Percentiles rank a stretch among this genome's conserved stretches.
Conservation (phyloP, 2,113 vertebrate genomes). For the Dicaeum eximium region DNA sequence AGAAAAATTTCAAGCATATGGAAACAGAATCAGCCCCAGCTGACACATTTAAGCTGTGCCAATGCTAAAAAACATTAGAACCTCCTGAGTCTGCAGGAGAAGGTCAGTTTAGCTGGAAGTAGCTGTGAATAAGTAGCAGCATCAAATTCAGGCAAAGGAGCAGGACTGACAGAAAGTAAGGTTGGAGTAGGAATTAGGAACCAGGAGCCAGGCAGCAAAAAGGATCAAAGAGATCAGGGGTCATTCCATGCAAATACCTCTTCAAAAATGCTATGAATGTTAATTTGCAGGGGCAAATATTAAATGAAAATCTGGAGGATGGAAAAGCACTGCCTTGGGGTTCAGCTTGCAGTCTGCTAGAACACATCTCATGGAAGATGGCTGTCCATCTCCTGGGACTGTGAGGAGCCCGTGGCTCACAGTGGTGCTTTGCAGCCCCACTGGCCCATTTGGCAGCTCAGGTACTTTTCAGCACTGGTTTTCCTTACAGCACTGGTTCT, state of each 20-base stretch:
- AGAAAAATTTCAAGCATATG: not conserved
- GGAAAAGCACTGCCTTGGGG: not conserved
- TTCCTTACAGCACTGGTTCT: not conserved
- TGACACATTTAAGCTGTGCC: not conserved
- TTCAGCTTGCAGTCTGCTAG: not conserved
- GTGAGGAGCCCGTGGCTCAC: not conserved
- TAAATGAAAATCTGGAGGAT: not conserved
- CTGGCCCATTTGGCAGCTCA: not conserved
- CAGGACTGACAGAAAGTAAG: not conserved
- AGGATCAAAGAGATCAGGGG: not conserved
- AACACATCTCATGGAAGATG: not conserved
- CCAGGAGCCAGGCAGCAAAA: not conserved
- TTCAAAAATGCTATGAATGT: not conserved
- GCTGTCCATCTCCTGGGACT: not conserved
- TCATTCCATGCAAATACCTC: not conserved
- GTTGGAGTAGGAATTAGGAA: not conserved
- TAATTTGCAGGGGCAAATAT: constrained; percentile 27
- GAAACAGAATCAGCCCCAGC: not conserved
- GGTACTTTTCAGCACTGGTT: not conserved
- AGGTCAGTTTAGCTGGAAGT: not conserved
- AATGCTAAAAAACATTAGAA: not conserved
- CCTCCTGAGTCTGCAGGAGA: not conserved
- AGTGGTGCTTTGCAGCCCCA: not conserved
- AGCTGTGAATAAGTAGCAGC: not conserved
- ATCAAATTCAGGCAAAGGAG: not conserved